Conservation (phyloP, 37 sponge, comb jelly and placozoan genomes). For the Tethya wilhelma region DNA sequence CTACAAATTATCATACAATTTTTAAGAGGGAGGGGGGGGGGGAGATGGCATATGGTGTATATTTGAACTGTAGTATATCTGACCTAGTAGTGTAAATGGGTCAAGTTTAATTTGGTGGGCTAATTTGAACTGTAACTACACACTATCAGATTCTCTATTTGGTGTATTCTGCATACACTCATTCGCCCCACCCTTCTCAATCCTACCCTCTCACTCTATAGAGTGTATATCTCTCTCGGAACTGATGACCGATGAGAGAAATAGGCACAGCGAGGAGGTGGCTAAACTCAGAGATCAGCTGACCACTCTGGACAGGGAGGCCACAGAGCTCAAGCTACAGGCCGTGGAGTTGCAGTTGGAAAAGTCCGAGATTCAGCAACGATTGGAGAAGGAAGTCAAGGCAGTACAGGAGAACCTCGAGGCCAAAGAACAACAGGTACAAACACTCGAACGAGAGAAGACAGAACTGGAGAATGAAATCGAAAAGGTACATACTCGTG, state of each 20-base stretch:
- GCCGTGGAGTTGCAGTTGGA: conserved; percentile 45
- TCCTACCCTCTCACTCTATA: not conserved
- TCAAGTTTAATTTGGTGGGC: not conserved
- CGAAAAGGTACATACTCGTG: too few species aligned
- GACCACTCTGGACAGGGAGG: conserved; percentile 10
- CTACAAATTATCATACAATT: too few species aligned
- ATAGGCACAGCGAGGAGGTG: not conserved
- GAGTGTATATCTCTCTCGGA: not conserved
- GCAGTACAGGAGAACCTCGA: not conserved
- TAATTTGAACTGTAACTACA: not conserved
- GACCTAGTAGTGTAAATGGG: not conserved
- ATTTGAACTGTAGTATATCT: not conserved
- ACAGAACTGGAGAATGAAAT: too few species aligned
- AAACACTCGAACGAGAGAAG: too few species aligned
- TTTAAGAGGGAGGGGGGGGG: too few species aligned
- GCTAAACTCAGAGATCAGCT: not conserved
- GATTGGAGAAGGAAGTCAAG: not conserved
- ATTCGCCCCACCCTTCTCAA: not conserved
- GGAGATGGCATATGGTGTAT: too few species aligned
- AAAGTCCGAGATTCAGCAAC: conserved; percentile 2
- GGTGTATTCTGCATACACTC: not conserved
- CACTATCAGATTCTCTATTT: not conserved
- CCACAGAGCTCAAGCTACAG: conserved; percentile 38
- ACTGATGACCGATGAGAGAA: not conserved
- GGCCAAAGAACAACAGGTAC: not conserved